Evolutionary conservation across 2,888 invertebrate species (phyloP), one percentile per base, ranked within the genome.

Genomic region (Stomorhina lunata): DNA sequence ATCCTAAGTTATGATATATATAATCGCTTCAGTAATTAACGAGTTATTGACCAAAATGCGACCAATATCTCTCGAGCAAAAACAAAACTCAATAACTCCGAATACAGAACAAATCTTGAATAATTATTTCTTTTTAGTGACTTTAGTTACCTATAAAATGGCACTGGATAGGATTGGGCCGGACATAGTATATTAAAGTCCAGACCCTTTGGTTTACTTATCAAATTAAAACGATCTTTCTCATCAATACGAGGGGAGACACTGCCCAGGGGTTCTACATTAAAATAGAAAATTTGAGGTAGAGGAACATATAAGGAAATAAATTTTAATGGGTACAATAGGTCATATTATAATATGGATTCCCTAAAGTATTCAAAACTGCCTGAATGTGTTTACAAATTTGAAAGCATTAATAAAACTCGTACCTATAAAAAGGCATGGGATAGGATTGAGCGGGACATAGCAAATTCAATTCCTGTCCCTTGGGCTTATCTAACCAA

Each of bases 361-460:
- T n/a, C n/a, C n/a, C n/a, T n/a, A n/a, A n/a, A n/a, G n/a, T n/a
- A 12, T 37, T 17, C 12, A 71, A 65, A 71, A 63, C 69, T 57
- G 55, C n/a, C 65, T 53, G 57, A 71, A 79, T 43, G 32, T 29
- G 4, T 25, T 57, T 15, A 15, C 12, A 3, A 7, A 40, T 25
- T 25, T 32, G 27, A 27, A 29, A 29, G 27, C 37, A 40, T 45
- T 48, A 68, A 20, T 37, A 17, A 72, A 57, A 29, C 37, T 22
- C 15, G 4, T 88, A 90, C 90, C 90, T 88, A 92, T 92, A 93
- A 84, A 92, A 90, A 84, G 94, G 93, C 90, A 94, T 93, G 84
- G 95, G 95, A 90, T 94, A 95, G 84, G 95, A 95, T 92, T 95
- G 95, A 80, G 95, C 95, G 89, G 95, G 95, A 90, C 95, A 95